Conservation (phyloP, 1,140 invertebrate genomes). For the Ostrea denselamellosa region DNA sequence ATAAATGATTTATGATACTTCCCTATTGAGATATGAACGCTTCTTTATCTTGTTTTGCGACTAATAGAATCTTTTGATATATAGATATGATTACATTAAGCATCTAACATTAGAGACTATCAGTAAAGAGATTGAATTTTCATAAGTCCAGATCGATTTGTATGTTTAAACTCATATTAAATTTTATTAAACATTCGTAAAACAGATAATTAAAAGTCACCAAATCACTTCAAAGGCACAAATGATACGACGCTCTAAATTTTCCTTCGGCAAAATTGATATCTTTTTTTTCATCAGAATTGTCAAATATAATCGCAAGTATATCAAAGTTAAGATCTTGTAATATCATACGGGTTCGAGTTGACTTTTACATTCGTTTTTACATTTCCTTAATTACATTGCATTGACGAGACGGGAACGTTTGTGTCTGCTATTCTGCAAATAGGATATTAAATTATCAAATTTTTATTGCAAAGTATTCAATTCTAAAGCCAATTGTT, state of each 20-base stretch:
- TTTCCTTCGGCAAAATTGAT: neutral
- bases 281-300: slow-evolving; percentile 12
- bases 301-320: slow-evolving; percentile 3
- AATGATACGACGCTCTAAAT: neutral
- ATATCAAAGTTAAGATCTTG: neutral
- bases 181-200: slow-evolving; percentile 20
- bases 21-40: neutral
- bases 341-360: slow-evolving; percentile 10
- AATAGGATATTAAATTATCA: neutral
- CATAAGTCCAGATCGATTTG: neutral
- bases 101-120: neutral
- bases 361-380: slow-evolving; percentile 27
- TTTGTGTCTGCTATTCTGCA: neutral
- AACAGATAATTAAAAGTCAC: neutral
- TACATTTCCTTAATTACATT: slow-evolving; percentile 34
- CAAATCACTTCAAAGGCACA: neutral
- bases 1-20: slow-evolving; percentile 14
- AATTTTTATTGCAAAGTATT: neutral
- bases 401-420: neutral
- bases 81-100: neutral
- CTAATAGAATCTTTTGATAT: slow-evolving; percentile 1
- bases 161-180: slow-evolving; percentile 4
- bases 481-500: neutral
- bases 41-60: neutral
- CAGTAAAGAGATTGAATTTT: neutral